phyloP scores from a whole-genome alignment of 1,140 invertebrate species.

The Drosophila equinoxialis region DNA sequence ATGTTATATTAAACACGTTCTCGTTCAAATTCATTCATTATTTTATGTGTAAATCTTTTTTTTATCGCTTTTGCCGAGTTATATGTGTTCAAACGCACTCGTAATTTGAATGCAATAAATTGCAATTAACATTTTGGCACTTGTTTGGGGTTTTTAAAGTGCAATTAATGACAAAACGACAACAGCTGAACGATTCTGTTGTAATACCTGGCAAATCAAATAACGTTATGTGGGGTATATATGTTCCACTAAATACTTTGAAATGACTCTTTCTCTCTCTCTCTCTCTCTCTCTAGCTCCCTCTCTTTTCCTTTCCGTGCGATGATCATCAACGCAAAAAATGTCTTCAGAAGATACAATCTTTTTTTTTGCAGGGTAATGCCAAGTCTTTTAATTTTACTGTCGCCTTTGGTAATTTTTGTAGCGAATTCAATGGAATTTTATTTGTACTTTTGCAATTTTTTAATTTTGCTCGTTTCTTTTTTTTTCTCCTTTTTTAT shows the following conservation, averaged over 20 bases:
- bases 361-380: background rate
- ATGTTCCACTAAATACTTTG: too few relatives aligned
- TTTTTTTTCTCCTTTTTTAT: constrained; percentile 2
- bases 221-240: background rate
- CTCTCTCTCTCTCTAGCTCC: too few relatives aligned
- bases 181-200: constrained; percentile 39
- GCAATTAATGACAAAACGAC: constrained; percentile 57
- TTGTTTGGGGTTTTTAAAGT: constrained; percentile 58
- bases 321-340: too few relatives aligned
- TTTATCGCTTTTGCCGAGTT: background rate
- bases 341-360: too few relatives aligned
- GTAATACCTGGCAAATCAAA: background rate
- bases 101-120: constrained; percentile 46
- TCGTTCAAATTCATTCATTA: constrained; percentile 33
- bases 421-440: constrained; percentile 2
- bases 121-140: constrained; percentile 66
- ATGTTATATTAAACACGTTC: constrained; percentile 48
- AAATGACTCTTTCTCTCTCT: too few relatives aligned
- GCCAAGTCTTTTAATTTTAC: background rate
- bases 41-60: background rate
- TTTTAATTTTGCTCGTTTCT: constrained; percentile 22
- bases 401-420: background rate
- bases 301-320: too few relatives aligned
- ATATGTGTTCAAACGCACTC: constrained; percentile 17
- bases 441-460: constrained; percentile 33